phyloP scores from a whole-genome alignment of 2,888 invertebrate genomes.

The Blera fallax region DNA sequence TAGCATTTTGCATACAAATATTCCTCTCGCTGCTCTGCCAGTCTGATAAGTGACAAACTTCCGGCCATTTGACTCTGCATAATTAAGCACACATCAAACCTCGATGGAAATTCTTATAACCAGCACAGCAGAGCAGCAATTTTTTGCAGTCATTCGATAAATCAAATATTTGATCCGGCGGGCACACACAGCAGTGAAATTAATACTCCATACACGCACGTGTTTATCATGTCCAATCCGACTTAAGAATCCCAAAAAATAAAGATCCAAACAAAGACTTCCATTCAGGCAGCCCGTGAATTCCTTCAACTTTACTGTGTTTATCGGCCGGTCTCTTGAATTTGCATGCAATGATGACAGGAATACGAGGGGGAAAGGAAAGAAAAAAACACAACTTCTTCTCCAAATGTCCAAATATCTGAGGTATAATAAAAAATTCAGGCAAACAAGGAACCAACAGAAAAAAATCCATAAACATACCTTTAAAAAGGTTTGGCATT shows the following conservation, averaged over 20 bases:
- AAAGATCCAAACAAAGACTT: constrained; percentile 55
- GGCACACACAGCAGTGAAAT: constrained; percentile 2
- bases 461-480: constrained; percentile 30
- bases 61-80: constrained; percentile 50
- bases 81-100: constrained; percentile 36
- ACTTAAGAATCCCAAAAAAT: constrained; percentile 6
- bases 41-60: constrained; percentile 36
- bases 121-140: background rate
- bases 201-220: constrained; percentile 45
- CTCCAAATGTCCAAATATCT: constrained; percentile 63
- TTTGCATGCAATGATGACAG: constrained; percentile 45
- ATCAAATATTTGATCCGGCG: constrained; percentile 47
- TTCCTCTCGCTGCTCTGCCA: background rate
- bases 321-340: constrained; percentile 1
- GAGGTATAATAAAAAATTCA: constrained; percentile 66
- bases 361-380: background rate
- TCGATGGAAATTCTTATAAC: background rate
- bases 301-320: constrained; percentile 38
- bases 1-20: constrained; percentile 37
- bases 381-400: constrained; percentile 25
- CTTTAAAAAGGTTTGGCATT: constrained; percentile 61
- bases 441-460: background rate
- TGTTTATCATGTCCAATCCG: constrained; percentile 55
- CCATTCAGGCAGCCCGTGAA: constrained; percentile 50
- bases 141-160: constrained; percentile 31